phyloP scores from a whole-genome alignment of 2,797 vertebrate genomes.

The Rhincodon typus region DNA sequence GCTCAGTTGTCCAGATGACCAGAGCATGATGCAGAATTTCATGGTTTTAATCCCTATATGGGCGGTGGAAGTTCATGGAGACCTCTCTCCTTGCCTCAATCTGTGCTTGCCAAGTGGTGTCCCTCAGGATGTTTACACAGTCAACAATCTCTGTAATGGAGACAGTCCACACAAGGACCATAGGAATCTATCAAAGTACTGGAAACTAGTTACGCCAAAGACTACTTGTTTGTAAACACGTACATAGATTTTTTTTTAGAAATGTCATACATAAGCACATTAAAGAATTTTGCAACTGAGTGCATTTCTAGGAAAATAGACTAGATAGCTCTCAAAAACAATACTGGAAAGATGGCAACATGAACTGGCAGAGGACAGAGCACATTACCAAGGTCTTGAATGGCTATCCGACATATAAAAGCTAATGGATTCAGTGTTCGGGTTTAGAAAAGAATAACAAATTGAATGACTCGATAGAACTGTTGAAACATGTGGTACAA shows the following conservation, averaged over 20 bases:
- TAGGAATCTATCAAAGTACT: background rate
- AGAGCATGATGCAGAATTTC: background rate
- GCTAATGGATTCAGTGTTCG: background rate
- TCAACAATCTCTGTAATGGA: no score
- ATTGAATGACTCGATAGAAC: background rate
- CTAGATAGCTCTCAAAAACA: background rate
- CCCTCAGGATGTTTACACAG: no score
- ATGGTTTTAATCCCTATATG: no score
- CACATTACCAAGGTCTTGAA: background rate
- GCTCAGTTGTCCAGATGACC: background rate
- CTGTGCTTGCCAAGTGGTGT: no score
- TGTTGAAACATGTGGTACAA: background rate
- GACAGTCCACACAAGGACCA: no score
- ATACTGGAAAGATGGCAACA: background rate
- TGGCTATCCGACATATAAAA: background rate
- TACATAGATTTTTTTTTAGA: no score
- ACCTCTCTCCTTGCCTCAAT: no score
- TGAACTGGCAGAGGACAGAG: background rate
- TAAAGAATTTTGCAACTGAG: background rate
- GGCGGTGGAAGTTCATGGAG: no score
- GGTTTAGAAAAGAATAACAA: background rate
- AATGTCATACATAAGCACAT: background rate
- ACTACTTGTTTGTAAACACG: background rate
- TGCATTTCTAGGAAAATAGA: background rate
- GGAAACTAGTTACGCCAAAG: background rate